Base-by-base conservation (phyloP, 2,113 vertebrate species). In the Nettapus auritus region DNA sequence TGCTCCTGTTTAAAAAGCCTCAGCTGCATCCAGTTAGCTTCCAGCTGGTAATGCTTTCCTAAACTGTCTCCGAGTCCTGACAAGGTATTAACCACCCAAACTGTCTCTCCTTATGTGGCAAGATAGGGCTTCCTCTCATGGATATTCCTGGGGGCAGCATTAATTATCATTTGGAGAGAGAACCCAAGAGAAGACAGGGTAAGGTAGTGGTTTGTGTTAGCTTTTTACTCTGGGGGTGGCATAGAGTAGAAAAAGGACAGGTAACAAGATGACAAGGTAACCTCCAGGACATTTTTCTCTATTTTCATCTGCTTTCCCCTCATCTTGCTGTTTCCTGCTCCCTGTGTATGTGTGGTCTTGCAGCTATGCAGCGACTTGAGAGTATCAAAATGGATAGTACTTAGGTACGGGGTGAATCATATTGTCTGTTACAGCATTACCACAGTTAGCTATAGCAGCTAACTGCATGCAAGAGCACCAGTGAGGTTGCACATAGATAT, bases 1-100 rank as follows among this genome's bases (percentile, higher is more conserved):
- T 2, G 1, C 60, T 88, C 38, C 64, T 64, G 55, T 90, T 94
- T 71, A 31, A 90, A 95, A 86, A 84, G 33, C 34, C 42, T 94
- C 44, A 75, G 60, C 85, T 89, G 76, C 60, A 81, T 64, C 11
- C 80, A 82, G 64, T 88, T 91, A 70, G 22, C 42, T 86, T 89
- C 64, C 80, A 95, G 76, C 88, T 93, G 80, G 76, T 90, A 69
- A 66, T 36, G 57, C 38, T 92, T 92, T 76, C 36, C 79, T 64
- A 73, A 86, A 25, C 25, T 67, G 25, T 40, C 40, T 84, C 66
- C 75, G 70, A 77, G 62, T 77, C 50, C 28, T 89, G 63, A 46
- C 77, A 73, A 57, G 69, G 7, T 69, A 46, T 83, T 80, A 87
- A 68, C 79, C 34, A 66, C 69, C 33, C 62, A 69, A 81, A 83